A percentile compares a stretch with the other conserved stretches of the same genome.
Conservation (phyloP, 2,888 invertebrate genomes). For the Eugnorisma glareosa region DNA sequence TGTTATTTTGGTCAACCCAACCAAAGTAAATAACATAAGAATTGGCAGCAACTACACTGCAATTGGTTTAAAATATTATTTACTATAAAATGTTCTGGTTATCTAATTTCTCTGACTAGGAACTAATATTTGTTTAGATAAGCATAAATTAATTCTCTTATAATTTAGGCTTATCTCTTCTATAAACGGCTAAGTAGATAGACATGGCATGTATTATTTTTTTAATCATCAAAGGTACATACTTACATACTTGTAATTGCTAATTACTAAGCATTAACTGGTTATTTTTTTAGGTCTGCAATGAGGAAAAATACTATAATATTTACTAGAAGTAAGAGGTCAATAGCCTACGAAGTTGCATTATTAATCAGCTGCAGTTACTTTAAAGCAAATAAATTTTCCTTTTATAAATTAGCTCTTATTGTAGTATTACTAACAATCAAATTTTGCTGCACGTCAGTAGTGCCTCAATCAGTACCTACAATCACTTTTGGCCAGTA, state of each 20-base stretch:
- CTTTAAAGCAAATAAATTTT: not conserved
- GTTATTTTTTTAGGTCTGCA: constrained; percentile 3
- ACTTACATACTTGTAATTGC: not conserved
- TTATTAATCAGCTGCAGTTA: not conserved
- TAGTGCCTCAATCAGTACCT: too few relatives aligned
- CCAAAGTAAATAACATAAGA: not conserved
- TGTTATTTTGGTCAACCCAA: not conserved
- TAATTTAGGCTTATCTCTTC: constrained; percentile 19
- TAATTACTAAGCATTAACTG: not conserved
- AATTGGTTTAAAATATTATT: not conserved
- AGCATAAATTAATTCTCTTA: constrained; percentile 12
- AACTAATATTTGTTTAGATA: constrained; percentile 1
- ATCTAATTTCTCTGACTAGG: not conserved
- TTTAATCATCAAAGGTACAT: not conserved
- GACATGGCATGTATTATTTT: not conserved
- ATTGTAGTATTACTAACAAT: not conserved
- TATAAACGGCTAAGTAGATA: not conserved
- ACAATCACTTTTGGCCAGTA: not conserved
- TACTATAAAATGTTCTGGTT: not conserved
- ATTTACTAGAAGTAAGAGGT: constrained; percentile 28
- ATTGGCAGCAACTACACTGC: not conserved
- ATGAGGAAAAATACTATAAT: constrained; percentile 35
- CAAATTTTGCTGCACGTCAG: not conserved
- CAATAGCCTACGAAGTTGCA: constrained; percentile 25
- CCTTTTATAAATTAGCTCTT: not conserved